These are phyloP conservation scores for Hypsibius dujardini DNA, from an alignment of 1,140 invertebrate genomes.

Conservation along the genomic window DNA sequence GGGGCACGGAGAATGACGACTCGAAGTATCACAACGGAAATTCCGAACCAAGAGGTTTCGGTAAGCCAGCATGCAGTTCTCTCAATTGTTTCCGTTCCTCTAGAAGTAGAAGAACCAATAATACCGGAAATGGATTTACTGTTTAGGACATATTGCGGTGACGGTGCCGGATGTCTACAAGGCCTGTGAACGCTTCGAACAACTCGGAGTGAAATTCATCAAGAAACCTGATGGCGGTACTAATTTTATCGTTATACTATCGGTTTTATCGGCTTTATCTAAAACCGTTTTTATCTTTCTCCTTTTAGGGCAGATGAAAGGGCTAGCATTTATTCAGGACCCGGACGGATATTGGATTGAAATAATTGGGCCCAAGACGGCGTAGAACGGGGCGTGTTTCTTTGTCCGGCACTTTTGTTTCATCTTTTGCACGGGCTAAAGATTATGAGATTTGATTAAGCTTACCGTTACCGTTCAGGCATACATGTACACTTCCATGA, in stretches of 20 bases:
- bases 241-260: not conserved
- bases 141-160: conserved; percentile 66
- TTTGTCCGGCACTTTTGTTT: too few relatives aligned
- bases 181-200: conserved; percentile 68
- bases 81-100: not conserved
- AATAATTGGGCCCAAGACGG: too few relatives aligned
- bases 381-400: too few relatives aligned
- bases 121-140: conserved; percentile 15
- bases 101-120: not conserved
- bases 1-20: conserved; percentile 73
- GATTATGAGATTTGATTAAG: too few relatives aligned
- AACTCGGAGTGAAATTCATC: conserved; percentile 64
- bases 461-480: too few relatives aligned
- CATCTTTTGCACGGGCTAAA: too few relatives aligned
- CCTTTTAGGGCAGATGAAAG: conserved; percentile 61
- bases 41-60: conserved; percentile 68
- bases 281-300: conserved; percentile 20
- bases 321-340: conserved; percentile 78
- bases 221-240: conserved; percentile 66
- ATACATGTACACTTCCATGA: too few relatives aligned
- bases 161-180: conserved; percentile 67
- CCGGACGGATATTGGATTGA: conserved; percentile 94
- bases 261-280: not conserved
- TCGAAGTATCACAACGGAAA: conserved; percentile 74
- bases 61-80: conserved; percentile 33